Evolutionary conservation across 2,113 vertebrate genomes (phyloP).

Genomic region (Cromileptes altivelis): DNA sequence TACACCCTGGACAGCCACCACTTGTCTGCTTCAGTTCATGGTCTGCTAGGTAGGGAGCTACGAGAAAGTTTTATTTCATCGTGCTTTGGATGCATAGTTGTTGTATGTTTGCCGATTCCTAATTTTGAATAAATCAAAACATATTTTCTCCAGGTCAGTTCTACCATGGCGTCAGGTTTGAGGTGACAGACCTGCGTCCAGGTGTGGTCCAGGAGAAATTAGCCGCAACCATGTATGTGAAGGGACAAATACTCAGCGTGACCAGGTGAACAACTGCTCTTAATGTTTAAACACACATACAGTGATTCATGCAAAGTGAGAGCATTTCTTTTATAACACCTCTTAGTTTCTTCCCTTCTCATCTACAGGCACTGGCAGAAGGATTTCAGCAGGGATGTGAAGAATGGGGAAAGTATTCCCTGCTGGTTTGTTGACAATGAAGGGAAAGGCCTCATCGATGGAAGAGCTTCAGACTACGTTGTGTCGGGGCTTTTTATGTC

Average conservation of each 20-base stretch:
- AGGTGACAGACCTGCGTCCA: constrained; percentile 85
- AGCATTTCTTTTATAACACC: not conserved
- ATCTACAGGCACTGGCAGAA: constrained; percentile 90
- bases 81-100: not conserved
- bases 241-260: constrained; percentile 88
- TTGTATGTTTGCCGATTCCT: not conserved
- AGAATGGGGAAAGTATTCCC: constrained; percentile 77
- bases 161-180: constrained; percentile 88
- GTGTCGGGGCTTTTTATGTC: constrained; percentile 79
- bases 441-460: constrained; percentile 91
- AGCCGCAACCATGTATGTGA: constrained; percentile 91
- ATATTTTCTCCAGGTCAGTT: constrained; percentile 66
- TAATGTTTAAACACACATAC: not conserved
- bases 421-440: constrained; percentile 94
- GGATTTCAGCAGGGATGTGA: constrained; percentile 86
- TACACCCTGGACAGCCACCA: constrained; percentile 89
- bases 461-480: constrained; percentile 88
- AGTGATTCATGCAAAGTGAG: not conserved
- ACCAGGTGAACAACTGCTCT: constrained; percentile 86
- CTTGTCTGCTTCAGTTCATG: constrained; percentile 89
- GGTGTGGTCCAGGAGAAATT: constrained; percentile 85
- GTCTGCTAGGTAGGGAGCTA: constrained; percentile 88
- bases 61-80: not conserved
- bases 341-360: not conserved
- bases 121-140: not conserved